Conservation (phyloP, 2,797 vertebrate species). For the Esox lucius region DNA sequence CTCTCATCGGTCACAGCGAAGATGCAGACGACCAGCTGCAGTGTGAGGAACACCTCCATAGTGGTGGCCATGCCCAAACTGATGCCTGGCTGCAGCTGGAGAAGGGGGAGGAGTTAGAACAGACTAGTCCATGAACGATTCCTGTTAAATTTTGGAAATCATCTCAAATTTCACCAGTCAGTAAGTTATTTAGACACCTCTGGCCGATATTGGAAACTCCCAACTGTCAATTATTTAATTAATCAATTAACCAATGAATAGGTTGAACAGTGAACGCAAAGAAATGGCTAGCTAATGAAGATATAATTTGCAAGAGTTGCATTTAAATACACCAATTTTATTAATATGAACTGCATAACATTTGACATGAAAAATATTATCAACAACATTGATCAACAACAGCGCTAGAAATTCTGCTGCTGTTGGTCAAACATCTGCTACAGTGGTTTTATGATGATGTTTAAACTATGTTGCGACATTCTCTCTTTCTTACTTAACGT, state of each 20-base stretch:
- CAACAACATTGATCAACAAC: neutral
- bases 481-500: neutral
- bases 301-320: neutral
- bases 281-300: neutral
- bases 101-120: neutral
- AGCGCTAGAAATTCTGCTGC: slow-evolving; percentile 14
- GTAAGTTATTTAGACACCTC: neutral
- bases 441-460: neutral
- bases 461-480: neutral
- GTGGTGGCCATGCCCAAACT: slow-evolving; percentile 89
- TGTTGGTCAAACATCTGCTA: slow-evolving; percentile 60
- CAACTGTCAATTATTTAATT: neutral
- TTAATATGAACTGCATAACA: neutral
- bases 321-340: neutral
- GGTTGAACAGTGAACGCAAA: neutral
- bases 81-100: slow-evolving; percentile 88
- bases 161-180: too few species aligned
- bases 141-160: neutral
- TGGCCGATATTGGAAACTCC: neutral
- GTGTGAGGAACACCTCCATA: slow-evolving; percentile 91
- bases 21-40: slow-evolving; percentile 91
- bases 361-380: neutral
- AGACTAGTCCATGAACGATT: too few species aligned
- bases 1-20: slow-evolving; percentile 92
- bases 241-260: neutral